Evolutionary conservation across 2,888 invertebrate genomes (phyloP).

Genomic region (Tachina grossa): DNA sequence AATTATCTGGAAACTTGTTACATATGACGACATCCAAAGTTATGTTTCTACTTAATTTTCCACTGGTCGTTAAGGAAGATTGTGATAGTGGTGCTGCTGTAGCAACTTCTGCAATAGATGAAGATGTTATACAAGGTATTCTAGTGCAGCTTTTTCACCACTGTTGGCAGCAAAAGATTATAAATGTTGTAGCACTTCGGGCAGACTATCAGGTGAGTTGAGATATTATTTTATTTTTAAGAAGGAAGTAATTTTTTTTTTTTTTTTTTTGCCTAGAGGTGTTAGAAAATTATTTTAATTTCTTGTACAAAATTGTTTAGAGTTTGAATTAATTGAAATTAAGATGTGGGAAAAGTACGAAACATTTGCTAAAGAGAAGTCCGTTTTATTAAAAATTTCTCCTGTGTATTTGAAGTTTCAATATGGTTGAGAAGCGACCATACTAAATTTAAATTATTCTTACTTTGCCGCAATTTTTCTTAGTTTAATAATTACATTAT

Average conservation of each 20-base stretch:
- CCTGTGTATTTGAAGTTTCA: too few relatives aligned
- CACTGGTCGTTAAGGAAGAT: neutral
- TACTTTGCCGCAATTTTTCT: too few relatives aligned
- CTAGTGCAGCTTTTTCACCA: slow-evolving; percentile 73
- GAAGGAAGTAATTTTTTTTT: slow-evolving; percentile 6
- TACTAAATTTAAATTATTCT: too few relatives aligned
- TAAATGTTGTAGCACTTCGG: slow-evolving; percentile 76
- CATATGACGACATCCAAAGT: slow-evolving; percentile 76
- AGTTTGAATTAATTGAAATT: too few relatives aligned
- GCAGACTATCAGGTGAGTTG: slow-evolving; percentile 74
- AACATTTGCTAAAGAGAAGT: too few relatives aligned
- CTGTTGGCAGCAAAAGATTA: slow-evolving; percentile 75
- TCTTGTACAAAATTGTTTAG: too few relatives aligned
- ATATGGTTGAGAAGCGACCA: too few relatives aligned
- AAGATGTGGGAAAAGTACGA: too few relatives aligned
- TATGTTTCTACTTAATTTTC: slow-evolving; percentile 74
- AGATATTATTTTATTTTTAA: neutral
- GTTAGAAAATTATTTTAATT: neutral
- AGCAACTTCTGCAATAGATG: slow-evolving; percentile 22
- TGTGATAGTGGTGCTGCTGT: neutral
- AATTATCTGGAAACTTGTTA: slow-evolving; percentile 73
- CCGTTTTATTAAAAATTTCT: too few relatives aligned
- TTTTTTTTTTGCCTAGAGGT: neutral
- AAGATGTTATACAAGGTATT: slow-evolving; percentile 52
- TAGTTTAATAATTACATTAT: too few relatives aligned